A percentile compares a stretch with the other conserved stretches of the same genome.
These are phyloP conservation scores for Lemur catta DNA, from an alignment of 2,797 vertebrate species.

Conservation along the genomic window DNA sequence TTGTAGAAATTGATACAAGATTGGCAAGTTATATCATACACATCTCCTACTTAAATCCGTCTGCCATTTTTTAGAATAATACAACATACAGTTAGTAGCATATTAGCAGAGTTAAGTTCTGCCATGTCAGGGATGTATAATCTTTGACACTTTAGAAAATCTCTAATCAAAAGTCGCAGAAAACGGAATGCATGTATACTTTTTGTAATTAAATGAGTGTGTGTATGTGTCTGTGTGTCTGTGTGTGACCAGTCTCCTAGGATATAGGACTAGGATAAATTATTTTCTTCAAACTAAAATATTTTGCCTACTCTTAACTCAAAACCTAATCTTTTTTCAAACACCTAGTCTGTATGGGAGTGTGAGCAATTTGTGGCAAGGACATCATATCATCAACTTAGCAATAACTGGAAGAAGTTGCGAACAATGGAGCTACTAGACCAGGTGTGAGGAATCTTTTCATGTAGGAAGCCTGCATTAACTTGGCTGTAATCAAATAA, in stretches of 20 bases:
- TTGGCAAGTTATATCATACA: not conserved
- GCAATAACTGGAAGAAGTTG: not conserved
- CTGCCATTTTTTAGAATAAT: not conserved
- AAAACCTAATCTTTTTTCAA: constrained; percentile 11
- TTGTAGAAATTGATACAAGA: not conserved
- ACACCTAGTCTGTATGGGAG: not conserved
- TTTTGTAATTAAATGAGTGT: not conserved
- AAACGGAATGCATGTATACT: not conserved
- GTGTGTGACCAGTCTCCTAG: not conserved
- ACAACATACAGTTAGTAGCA: not conserved
- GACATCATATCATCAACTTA: not conserved
- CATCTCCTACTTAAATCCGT: not conserved
- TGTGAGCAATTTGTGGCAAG: not conserved
- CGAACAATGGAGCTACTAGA: not conserved
- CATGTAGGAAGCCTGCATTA: not conserved
- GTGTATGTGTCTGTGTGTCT: not conserved
- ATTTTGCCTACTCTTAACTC: not conserved
- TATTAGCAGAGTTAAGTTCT: not conserved
- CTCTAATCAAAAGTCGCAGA: not conserved
- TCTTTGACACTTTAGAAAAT: not conserved
- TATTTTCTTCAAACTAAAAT: not conserved
- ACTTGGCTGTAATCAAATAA: not conserved
- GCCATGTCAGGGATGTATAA: not conserved
- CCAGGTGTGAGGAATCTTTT: too few species aligned
- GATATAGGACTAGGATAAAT: not conserved